Percentiles rank a stretch among this genome's conserved stretches.
These are phyloP conservation scores for Erinaceus europaeus DNA, from an alignment of 2,113 vertebrate species.

Conservation along the genomic window DNA sequence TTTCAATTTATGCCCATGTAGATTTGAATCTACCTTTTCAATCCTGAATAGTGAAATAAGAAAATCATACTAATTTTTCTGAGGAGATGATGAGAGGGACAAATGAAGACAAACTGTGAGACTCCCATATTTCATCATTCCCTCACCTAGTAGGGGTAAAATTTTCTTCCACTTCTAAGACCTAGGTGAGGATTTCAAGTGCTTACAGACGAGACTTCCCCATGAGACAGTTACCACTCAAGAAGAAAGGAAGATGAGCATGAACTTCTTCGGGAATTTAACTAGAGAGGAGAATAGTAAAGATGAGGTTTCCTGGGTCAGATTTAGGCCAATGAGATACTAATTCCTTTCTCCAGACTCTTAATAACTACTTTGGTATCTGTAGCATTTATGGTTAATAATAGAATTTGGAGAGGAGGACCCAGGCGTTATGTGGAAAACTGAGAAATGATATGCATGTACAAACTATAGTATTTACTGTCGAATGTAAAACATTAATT, in stretches of 20 bases:
- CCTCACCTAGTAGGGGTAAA: not conserved
- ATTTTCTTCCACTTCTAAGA: not conserved
- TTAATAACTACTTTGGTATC: not conserved
- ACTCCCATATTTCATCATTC: not conserved
- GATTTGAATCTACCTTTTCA: not conserved
- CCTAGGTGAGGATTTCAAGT: not conserved
- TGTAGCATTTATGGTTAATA: not conserved
- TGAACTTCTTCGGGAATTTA: slow-evolving; percentile 13
- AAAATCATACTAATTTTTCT: not conserved
- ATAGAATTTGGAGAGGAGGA: too few species aligned
- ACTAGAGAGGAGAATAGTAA: not conserved
- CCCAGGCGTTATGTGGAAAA: too few species aligned
- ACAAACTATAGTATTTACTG: too few species aligned
- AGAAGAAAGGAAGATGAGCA: slow-evolving; percentile 6
- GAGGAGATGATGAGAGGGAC: not conserved
- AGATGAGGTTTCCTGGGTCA: not conserved
- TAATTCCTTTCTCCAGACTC: not conserved
- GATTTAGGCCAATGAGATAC: not conserved
- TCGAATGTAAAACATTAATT: too few species aligned
- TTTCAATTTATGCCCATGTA: slow-evolving; percentile 5
- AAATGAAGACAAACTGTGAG: not conserved
- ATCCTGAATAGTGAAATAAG: not conserved
- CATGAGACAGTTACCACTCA: not conserved
- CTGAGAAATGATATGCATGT: too few species aligned
- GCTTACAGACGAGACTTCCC: not conserved